A percentile compares a stretch with the other conserved stretches of the same genome.
Conservation (phyloP, 2,113 vertebrate genomes). For the Coregonus clupeaformis region DNA sequence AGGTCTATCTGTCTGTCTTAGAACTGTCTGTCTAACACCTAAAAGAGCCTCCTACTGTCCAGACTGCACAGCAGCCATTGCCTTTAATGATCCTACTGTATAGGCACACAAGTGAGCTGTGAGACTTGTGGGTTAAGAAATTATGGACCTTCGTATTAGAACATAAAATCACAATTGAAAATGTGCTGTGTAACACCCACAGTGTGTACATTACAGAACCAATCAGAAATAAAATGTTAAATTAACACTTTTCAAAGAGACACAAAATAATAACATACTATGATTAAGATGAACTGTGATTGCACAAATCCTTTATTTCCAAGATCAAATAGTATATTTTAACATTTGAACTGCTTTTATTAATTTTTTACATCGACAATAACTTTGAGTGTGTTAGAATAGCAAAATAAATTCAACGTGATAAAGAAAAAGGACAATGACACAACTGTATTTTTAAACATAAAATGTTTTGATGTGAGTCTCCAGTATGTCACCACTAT, state of each 20-base stretch:
- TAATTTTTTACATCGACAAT: constrained; percentile 45
- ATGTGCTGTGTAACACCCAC: no score
- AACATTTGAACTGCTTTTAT: constrained; percentile 37
- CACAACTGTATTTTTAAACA: constrained; percentile 21
- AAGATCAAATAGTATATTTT: constrained; percentile 59
- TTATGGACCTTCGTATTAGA: no score
- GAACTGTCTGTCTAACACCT: not conserved
- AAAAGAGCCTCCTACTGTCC: not conserved
- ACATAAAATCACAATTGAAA: no score
- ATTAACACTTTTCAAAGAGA: no score
- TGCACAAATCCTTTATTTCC: constrained; percentile 71
- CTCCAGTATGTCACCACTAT: constrained; percentile 34
- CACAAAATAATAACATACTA: no score
- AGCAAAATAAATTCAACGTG: constrained; percentile 53
- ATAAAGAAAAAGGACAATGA: constrained; percentile 34
- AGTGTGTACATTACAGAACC: no score
- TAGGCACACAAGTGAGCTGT: no score
- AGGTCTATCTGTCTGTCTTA: not conserved
- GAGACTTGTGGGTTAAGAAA: no score
- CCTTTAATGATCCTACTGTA: no score
- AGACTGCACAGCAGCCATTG: not conserved
- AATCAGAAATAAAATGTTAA: no score
- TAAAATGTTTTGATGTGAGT: constrained; percentile 26
- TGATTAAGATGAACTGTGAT: constrained; percentile 37
- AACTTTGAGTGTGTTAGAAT: constrained; percentile 52